Evolutionary conservation across 2,113 vertebrate species (phyloP).

Genomic region (Herpetotheres cachinnans): DNA sequence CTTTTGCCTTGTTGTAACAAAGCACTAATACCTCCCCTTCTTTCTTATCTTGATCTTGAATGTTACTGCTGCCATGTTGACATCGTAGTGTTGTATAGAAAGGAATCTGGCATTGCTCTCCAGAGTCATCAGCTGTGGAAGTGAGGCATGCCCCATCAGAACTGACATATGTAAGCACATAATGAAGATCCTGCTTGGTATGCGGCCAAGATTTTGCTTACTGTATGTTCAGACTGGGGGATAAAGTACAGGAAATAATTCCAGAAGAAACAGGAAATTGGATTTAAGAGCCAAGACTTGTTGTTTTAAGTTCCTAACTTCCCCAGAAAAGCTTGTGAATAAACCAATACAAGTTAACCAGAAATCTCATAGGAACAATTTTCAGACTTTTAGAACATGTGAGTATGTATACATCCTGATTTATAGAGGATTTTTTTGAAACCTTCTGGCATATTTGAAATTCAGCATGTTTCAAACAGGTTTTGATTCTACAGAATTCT

Average conservation of each 20-base stretch:
- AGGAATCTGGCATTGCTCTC: neutral
- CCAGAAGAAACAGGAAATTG: neutral
- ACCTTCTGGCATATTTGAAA: neutral
- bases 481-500: neutral
- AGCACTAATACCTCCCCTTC: neutral
- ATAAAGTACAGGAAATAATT: neutral
- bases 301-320: neutral
- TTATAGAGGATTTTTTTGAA: neutral
- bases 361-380: neutral
- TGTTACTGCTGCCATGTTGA: neutral
- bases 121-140: neutral
- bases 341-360: neutral
- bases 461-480: neutral
- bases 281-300: neutral
- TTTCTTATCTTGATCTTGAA: neutral
- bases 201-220: neutral
- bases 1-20: neutral
- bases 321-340: neutral
- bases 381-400: neutral
- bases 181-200: neutral
- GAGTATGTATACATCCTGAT: neutral
- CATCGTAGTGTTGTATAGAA: neutral
- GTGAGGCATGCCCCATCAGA: neutral
- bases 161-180: neutral
- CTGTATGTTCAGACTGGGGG: neutral